Evolutionary conservation across 2,888 invertebrate genomes (phyloP), one percentile per base, ranked within the genome.

Genomic region (Agrochola circellaris): DNA sequence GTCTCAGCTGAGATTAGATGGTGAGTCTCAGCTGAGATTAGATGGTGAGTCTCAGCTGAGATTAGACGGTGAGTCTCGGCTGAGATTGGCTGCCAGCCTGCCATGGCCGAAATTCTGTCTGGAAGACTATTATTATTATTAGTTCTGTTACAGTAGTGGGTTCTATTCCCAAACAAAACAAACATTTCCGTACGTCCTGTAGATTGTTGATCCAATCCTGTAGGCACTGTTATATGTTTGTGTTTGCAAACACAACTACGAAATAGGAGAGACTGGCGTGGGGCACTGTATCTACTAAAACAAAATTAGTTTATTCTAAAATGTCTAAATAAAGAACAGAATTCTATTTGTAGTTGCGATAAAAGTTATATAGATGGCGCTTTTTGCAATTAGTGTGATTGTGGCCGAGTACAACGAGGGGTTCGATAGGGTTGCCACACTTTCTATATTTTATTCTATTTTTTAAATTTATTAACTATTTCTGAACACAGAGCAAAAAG

Each of bases 341-440:
- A 76, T 68, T 64, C 45, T 68, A 71, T 77, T 72, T 77, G n/a
- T 20, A 77, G 64, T 72, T 65, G 6, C 60, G 38, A 23, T 48
- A 72, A 7, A 17, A 54, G 30, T 17, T 15, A 62, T 45, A 42
- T 56, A 77, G 71, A 71, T 76, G 77, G 66, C 58, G 68, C 58
- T 81, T 34, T 56, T 72, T 69, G 69, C 68, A 64, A 82, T 76
- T 64, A 81, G 34, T 60, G 45, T 62, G 45, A 54, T 68, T 60
- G 38, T 60, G 26, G 51, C 15, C 20, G 23, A 78, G 70, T 51
- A 15, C 17, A 60, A 65, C 0, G 23, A 30, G 45, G 58, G 76
- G 60, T 54, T 30, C 0, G 0, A 1, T 68, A 81, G 82, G 82
- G 81, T 13, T 77, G 81, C 0, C 34, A 15, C 30, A 51, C 51